Evolutionary conservation across 1,140 invertebrate genomes (phyloP), one percentile per base, ranked within the genome.

Genomic region (Nomia melanderi): DNA sequence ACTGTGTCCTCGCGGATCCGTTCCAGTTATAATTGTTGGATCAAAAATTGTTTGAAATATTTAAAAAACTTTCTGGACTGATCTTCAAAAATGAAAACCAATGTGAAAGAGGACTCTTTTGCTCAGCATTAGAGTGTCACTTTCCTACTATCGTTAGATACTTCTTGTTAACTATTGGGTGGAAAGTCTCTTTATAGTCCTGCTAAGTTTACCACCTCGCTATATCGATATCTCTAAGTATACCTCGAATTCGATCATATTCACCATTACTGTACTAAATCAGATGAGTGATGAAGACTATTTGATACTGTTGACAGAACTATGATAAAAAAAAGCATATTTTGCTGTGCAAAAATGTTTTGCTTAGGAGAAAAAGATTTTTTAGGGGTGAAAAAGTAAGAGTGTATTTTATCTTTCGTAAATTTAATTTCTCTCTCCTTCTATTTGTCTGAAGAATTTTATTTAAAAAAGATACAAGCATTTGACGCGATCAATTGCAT

Each of bases 271-370:
- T 62, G 20, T 62, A 77, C 47, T 69, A 39, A 67, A 65, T 62
- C 12, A 57, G 23, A 59, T 27, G 41, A 78, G 27, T 63, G 41
- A 57, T 83, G n/a, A 80, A 67, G 56, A 77, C 69, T 73, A 70
- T 84, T 83, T 83, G 72, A 73, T 83, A 80, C 53, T 27, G 56
- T 84, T 82, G 74, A 78, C 59, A 67, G 65, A 82, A 83, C 74
- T 74, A 53, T 41, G 25, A 65, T 29, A 65, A 7, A 50, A 47
- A n/a, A 50, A 77, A 72, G 56, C 57, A 50, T 82, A 67, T 57
- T 73, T 84, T 83, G 50, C 66, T 64, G 20, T 71, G 69, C 54
- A 41, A 72, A 71, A 72, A 29, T 63, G 69, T 53, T 73, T 76
- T 27, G 47, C 62, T 70, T 74, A 64, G 23, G 11, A 47, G 29